phyloP scores from a whole-genome alignment of 2,888 invertebrate genomes.

The Cactoblastis cactorum region DNA sequence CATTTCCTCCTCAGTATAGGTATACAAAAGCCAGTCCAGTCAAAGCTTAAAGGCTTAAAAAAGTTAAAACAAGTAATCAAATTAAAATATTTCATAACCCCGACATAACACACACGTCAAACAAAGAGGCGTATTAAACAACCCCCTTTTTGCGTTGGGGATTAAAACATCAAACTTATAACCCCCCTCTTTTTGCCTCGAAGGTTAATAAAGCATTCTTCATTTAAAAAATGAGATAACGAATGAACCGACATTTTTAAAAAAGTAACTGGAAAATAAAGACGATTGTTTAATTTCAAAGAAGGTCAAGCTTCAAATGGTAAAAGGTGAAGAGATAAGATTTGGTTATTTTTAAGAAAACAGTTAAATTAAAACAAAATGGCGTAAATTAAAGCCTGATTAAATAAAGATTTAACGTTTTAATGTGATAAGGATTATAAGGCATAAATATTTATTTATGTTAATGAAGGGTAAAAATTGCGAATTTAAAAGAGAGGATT shows the following conservation, averaged over 20 bases:
- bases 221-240: not conserved
- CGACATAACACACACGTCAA: no score
- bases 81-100: no score
- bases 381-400: not conserved
- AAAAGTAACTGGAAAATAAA: not conserved
- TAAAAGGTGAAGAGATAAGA: not conserved
- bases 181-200: no score
- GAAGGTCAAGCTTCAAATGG: not conserved
- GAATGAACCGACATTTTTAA: not conserved
- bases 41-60: no score
- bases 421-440: not conserved
- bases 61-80: no score
- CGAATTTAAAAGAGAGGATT: no score
- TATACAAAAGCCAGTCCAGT: no score
- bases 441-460: not conserved
- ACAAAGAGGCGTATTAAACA: no score
- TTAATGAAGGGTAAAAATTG: not conserved
- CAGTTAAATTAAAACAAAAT: constrained; percentile 1
- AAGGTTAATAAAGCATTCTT: not conserved
- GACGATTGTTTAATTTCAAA: not conserved
- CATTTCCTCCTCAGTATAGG: no score
- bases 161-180: no score
- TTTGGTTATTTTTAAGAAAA: not conserved
- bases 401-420: not conserved
- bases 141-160: no score